Conservation (phyloP, 2,888 invertebrate genomes). For the Lathronympha strigana region DNA sequence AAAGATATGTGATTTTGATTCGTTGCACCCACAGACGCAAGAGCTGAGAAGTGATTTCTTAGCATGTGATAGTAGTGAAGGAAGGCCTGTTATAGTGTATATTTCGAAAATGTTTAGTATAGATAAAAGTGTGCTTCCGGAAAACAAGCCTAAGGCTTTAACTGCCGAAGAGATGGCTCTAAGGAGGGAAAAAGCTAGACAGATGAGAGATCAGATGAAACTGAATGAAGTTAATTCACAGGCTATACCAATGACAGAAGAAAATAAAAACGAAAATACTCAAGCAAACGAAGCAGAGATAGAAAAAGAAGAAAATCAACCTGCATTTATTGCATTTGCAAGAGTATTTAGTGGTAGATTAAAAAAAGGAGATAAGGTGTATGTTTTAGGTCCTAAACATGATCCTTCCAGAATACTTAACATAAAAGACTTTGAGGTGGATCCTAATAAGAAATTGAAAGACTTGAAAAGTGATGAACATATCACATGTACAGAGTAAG, state of each 20-base stretch:
- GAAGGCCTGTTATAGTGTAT: conserved; percentile 89
- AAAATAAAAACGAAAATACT: conserved; percentile 48
- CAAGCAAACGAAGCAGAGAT: conserved; percentile 51
- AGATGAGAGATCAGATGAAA: conserved; percentile 85
- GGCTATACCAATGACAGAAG: conserved; percentile 49
- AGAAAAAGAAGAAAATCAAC: conserved; percentile 77
- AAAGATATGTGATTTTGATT: conserved; percentile 86
- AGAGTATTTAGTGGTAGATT: conserved; percentile 96
- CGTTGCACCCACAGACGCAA: conserved; percentile 88
- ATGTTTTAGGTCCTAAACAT: conserved; percentile 94
- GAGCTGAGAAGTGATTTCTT: conserved; percentile 88
- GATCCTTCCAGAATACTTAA: conserved; percentile 87
- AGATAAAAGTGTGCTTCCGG: conserved; percentile 89
- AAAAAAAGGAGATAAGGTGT: conserved; percentile 89
- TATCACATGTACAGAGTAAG: conserved; percentile 85
- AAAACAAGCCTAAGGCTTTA: conserved; percentile 91
- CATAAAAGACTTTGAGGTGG: conserved; percentile 69
- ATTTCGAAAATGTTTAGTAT: conserved; percentile 96
- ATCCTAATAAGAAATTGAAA: conserved; percentile 80
- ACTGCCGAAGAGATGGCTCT: conserved; percentile 89
- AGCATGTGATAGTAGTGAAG: conserved; percentile 86
- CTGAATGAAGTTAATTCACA: conserved; percentile 55
- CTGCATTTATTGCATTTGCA: conserved; percentile 95
- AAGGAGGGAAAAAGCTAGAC: conserved; percentile 87
- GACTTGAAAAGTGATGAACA: conserved; percentile 86